Evolutionary conservation across 2,113 vertebrate species (phyloP), one percentile per base, ranked within the genome.

Genomic region (Pseudolaguvia tuberculata): DNA sequence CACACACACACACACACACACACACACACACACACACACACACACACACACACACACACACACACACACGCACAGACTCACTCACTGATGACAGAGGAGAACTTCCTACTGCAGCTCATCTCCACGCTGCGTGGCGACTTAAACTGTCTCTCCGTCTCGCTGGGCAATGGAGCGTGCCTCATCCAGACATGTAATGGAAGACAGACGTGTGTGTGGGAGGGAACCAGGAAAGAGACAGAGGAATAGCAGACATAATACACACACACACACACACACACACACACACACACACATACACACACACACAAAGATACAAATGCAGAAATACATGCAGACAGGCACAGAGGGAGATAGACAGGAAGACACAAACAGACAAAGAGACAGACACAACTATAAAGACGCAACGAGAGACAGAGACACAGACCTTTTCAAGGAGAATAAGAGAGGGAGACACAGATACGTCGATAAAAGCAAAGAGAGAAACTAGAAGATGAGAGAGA

Each of bases 41-140:
- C 50, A 65, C 71, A 78, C 72, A 72, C 61, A 67, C 78, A 80
- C 70, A 76, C 52, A 48, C 75, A 80, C 73, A 70, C 42, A 53
- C 70, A 78, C 29, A 53, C 74, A 68, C 50, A 72, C 67, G 75
- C 66, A 61, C 76, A 79, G 65, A 71, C 66, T 42, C 76, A 80
- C 70, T 74, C 12, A 55, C 71, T 65, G 70, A 74, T 73, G 72
- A 78, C 31, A 67, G 76, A 56, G 45, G 75, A 78, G 69, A 58
- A 78, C 80, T 80, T 81, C 80, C 80, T 78, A 80, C 76, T 81
- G 75, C 62, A 65, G 48, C 71, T 76, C 75, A 31, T 79, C 79
- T 83, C 70, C 77, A 70, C 57, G 53, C 57, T 70, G 77, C 53
- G 48, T 76, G 50, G 71, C 25, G 70, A 77, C 79, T 79, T 83